Evolutionary conservation across 2,888 invertebrate genomes (phyloP).

Genomic region (Cantharis lateralis): DNA sequence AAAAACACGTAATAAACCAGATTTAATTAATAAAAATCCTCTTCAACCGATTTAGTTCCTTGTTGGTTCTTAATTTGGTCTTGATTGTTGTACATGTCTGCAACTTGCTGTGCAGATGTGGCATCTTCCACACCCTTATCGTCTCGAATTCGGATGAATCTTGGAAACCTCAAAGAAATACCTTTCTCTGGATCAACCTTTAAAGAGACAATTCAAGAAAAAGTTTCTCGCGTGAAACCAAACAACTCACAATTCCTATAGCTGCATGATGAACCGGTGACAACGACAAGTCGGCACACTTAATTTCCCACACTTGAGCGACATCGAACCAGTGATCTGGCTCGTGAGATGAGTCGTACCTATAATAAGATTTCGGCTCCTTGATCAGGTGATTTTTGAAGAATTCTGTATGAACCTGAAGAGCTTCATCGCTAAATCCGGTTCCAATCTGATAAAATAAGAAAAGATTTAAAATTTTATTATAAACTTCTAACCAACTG

Average conservation of each 20-base stretch:
- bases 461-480: background rate
- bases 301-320: conserved; percentile 92
- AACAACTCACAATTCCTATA: conserved; percentile 70
- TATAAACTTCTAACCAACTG: background rate
- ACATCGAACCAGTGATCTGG: conserved; percentile 92
- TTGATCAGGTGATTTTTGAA: conserved; percentile 78
- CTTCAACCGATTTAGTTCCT: conserved; percentile 55
- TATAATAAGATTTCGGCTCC: conserved; percentile 78
- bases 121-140: conserved; percentile 95
- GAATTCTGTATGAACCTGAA: conserved; percentile 75
- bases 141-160: conserved; percentile 86
- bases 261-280: conserved; percentile 94
- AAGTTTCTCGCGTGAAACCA: conserved; percentile 2
- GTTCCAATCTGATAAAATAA: conserved; percentile 72
- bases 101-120: conserved; percentile 86
- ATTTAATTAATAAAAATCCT: conserved; percentile 64
- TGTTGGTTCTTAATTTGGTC: conserved; percentile 83
- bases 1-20: background rate
- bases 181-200: conserved; percentile 87
- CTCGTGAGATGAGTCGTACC: conserved; percentile 71
- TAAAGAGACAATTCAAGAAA: conserved; percentile 19
- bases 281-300: conserved; percentile 95
- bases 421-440: conserved; percentile 91
- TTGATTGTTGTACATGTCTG: conserved; percentile 88
- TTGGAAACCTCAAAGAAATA: conserved; percentile 93